Evolutionary conservation across 2,888 invertebrate species (phyloP), one percentile per base, ranked within the genome.

Genomic region (Heliconius cydno): DNA sequence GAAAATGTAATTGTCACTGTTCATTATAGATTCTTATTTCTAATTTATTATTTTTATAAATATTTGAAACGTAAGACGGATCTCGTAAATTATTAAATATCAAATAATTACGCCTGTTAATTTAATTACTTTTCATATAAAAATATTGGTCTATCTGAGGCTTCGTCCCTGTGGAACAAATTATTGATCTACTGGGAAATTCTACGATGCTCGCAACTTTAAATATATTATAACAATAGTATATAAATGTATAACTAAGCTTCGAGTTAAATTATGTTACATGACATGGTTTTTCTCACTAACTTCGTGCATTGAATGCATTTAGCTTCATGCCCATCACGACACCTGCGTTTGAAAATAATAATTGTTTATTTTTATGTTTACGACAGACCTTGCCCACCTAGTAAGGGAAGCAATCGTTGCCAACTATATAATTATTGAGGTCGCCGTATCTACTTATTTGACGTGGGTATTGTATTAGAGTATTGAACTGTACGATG

Each of bases 361-460:
- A 66, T 13, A 22, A 46, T 52, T 22, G 65, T 75, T 28, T 75
- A 75, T 75, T 28, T 75, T 46, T 70, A 68, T 3, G n/a, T 68
- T 57, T 30, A 57, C 73, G 67, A 63, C 66, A 75, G 71, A 77
- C 81, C 78, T 81, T 79, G 79, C 67, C 34, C 67, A 52, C 79
- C 81, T 76, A 60, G 76, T 76, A 77, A 79, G 79, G 81, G 77
- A 71, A 76, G 76, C 71, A 34, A 76, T 66, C 38, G n/a, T 70
- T 77, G 81, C 82, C 82, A 82, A 80, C 78, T 74, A 77, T 75
- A 68, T 68, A 77, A 77, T 79, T 80, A 80, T 77, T 78, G 76
- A 77, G 80, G 82, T 77, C 80, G 66, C n/a, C 46, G 80, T 80
- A 28, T 68, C 68, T 70, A 76, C 67, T 82, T 71, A 28, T 28